phyloP scores from a whole-genome alignment of 2,113 vertebrate species.

The Australoheros scitulus region DNA sequence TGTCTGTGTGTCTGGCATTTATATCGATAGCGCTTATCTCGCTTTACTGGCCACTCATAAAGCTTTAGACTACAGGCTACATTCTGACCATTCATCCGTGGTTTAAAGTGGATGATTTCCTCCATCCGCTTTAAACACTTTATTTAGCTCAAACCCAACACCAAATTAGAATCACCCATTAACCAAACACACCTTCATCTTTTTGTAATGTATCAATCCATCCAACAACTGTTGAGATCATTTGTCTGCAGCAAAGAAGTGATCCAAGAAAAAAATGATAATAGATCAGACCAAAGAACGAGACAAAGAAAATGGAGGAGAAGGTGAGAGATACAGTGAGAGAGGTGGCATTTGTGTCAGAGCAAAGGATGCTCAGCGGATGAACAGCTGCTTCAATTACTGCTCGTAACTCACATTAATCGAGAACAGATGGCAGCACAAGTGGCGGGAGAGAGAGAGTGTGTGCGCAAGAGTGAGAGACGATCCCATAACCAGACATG shows the following conservation, averaged over 20 bases:
- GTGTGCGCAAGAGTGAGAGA: slow-evolving; percentile 10
- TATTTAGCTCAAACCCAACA: not conserved
- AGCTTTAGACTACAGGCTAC: not conserved
- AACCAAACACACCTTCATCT: not conserved
- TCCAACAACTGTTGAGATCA: not conserved
- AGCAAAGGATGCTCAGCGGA: slow-evolving; percentile 53
- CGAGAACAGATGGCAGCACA: slow-evolving; percentile 72
- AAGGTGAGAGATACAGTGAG: not conserved
- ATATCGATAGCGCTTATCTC: not conserved
- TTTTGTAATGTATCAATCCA: not conserved
- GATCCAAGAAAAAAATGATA: not conserved
- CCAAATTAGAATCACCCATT: not conserved
- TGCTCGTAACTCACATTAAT: slow-evolving; percentile 77
- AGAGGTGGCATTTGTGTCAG: slow-evolving; percentile 28
- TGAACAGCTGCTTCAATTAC: slow-evolving; percentile 79
- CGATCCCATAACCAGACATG: slow-evolving; percentile 45
- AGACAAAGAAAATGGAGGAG: not conserved
- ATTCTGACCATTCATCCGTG: no score
- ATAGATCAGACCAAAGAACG: not conserved
- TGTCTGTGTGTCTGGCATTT: not conserved
- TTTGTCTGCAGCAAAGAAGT: not conserved
- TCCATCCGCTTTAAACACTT: not conserved
- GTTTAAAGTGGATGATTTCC: no score
- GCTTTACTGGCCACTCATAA: not conserved
- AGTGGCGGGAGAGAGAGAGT: slow-evolving; percentile 44